Base-by-base conservation (phyloP, 1,140 invertebrate genomes). In the Calephelis nemesis region DNA sequence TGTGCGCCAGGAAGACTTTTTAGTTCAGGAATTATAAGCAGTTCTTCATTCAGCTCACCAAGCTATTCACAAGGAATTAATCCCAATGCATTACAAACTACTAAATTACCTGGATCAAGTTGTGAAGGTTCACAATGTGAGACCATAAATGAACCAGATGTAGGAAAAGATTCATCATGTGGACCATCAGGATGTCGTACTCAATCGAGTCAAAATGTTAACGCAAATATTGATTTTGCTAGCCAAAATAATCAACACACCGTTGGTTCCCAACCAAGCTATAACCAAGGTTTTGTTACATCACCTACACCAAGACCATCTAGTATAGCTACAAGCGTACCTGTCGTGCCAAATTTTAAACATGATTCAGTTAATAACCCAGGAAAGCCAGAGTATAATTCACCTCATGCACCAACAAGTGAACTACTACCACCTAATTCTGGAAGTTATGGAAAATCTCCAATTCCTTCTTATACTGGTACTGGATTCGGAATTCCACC, bases 401-500 rank as follows among this genome's bases (percentile, higher is more conserved):
- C 50, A 12, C 50, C 50, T 30, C 50, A 52, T 47, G 47, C 65
- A 11, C 65, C 65, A 58, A 47, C 58, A 8, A 60, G 5, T 12
- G 65, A 67, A 47, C 45, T 67, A 30, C 50, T 8, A 4, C 65
- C 65, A 11, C 65, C 65, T 47, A 76, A 79, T 54, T 64, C 73
- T 42, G 74, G 74, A 40, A 71, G 74, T n/a, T 80, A 76, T 72
- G 75, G 77, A 13, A 73, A 73, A n/a, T 72, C 75, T 15, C 58
- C 71, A 47, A 71, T 68, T 47, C 40, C 54, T 10, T 54, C 47
- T 54, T 30, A 48, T 49, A 10, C 9, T 48, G 11, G 48, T 19
- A 30, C 47, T 68, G 73, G 70, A 40, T 69, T 69, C 52, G 74
- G 74, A 11, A 63, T 69, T 42, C 58, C 71, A 58, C 47, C 64